A percentile compares a stretch with the other conserved stretches of the same genome.
These are phyloP conservation scores for Tribolium castaneum DNA, from an alignment of 1,140 invertebrate genomes.

Conservation along the genomic window DNA sequence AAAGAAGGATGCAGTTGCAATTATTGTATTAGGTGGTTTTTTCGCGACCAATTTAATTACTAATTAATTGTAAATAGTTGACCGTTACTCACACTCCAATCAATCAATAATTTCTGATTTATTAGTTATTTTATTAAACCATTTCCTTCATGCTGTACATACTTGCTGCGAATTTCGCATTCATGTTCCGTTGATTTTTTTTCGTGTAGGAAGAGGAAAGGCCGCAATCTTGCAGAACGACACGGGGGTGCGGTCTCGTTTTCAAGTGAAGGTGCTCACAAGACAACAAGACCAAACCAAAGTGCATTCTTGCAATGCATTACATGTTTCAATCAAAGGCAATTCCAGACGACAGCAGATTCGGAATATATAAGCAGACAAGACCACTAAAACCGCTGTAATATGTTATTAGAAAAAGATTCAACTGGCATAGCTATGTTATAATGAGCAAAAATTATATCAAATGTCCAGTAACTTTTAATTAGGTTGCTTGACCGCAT, in stretches of 20 bases:
- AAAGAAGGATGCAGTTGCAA: background rate
- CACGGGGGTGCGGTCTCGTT: conserved; percentile 3
- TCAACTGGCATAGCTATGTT: background rate
- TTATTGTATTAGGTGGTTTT: background rate
- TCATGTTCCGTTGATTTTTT: background rate
- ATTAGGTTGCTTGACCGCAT: background rate
- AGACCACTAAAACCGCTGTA: background rate
- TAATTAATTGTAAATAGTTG: background rate
- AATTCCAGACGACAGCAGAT: background rate
- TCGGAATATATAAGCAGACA: background rate
- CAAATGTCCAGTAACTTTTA: background rate
- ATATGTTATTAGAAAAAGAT: background rate
- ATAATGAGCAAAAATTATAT: background rate
- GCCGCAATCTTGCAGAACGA: conserved; percentile 11
- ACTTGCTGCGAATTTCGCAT: background rate
- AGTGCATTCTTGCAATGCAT: background rate
- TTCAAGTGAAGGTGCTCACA: background rate
- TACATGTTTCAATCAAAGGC: background rate
- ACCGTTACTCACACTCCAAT: background rate
- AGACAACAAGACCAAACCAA: background rate
- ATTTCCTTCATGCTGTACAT: background rate
- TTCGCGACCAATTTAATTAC: background rate
- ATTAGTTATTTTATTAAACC: background rate
- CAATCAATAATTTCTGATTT: background rate
- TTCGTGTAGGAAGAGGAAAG: background rate